phyloP scores from a whole-genome alignment of 2,113 vertebrate species.

The Symphodus melops region DNA sequence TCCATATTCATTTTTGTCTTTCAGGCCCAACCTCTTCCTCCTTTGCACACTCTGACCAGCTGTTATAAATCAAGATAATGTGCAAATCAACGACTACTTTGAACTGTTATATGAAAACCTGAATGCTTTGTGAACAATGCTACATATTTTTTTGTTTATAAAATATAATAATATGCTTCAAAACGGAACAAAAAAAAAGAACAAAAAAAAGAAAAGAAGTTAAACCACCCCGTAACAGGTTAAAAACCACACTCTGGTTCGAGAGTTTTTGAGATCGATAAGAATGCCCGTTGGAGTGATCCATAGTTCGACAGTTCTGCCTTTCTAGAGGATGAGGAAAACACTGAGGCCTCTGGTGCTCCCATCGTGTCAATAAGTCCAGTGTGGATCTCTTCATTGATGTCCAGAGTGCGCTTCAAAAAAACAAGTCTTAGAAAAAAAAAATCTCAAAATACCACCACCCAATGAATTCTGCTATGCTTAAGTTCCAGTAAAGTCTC shows the following conservation, averaged over 20 bases:
- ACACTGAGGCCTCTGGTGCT: constrained; percentile 69
- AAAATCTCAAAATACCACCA: constrained; percentile 66
- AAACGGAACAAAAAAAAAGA: constrained; percentile 72
- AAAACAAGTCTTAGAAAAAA: constrained; percentile 41
- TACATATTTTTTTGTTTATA: constrained; percentile 89
- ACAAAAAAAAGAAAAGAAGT: constrained; percentile 66
- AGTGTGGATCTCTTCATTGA: constrained; percentile 75
- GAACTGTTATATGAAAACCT: constrained; percentile 85
- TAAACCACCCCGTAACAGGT: constrained; percentile 73
- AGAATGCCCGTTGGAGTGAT: constrained; percentile 82
- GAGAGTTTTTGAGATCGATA: constrained; percentile 74
- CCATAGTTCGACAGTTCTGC: constrained; percentile 65
- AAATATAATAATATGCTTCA: constrained; percentile 81
- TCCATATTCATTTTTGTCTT: constrained; percentile 69
- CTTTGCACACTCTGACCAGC: constrained; percentile 73
- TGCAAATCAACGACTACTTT: constrained; percentile 84
- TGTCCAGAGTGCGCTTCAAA: constrained; percentile 76
- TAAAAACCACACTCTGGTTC: constrained; percentile 75
- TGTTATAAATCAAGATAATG: constrained; percentile 81
- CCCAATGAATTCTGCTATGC: constrained; percentile 75
- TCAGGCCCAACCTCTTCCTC: constrained; percentile 58
- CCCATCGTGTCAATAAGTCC: constrained; percentile 67
- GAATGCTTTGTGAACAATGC: constrained; percentile 92
- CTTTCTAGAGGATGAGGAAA: constrained; percentile 53
- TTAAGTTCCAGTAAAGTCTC: constrained; percentile 71